Evolutionary conservation across 2,113 vertebrate species (phyloP), one percentile per base, ranked within the genome.

Genomic region (Cyanocitta stelleri): DNA sequence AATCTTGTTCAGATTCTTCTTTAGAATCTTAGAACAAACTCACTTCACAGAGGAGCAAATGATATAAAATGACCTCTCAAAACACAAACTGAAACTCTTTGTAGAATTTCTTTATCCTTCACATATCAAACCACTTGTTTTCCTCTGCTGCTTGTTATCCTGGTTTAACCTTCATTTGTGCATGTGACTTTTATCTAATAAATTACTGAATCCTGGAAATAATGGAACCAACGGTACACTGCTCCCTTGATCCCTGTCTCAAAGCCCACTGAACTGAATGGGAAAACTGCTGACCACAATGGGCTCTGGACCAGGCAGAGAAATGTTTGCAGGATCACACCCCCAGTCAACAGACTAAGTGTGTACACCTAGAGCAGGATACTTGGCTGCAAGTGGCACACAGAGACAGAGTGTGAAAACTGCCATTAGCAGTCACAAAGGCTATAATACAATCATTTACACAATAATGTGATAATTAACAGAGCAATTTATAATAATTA

Each of bases 11-110:
- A 71, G n/a, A 58, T 49, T 61, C 76, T 90, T 84, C 58, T 54
- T 68, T 73, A 80, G 32, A 73, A 83, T 80, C 49, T 43, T 84
- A 69, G 93, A 97, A 93, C 30, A 75, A 95, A 95, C 68, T 93
- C 26, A 14, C 56, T 88, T 61, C 15, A 61, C 62, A 91, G 63
- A 87, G 61, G 23, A 90, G 39, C 17, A 49, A 68, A 80, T 37
- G 56, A 55, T 52, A 75, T 39, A 85, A 90, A 93, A 72, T 64
- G 20, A 46, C 3, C 41, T 86, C 67, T 87, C 95, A 96, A 76
- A 64, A 48, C 52, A 0, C 27, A 64, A 87, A 95, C 48, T 77
- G 76, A 79, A 59, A 69, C 17, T 62, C 91, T 63, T 75, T 1
- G 18, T 72, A 68, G 46, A 62, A n/a, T 39, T 23, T 41, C 44